phyloP scores from a whole-genome alignment of 2,113 vertebrate species.

The Lamprotornis superbus region DNA sequence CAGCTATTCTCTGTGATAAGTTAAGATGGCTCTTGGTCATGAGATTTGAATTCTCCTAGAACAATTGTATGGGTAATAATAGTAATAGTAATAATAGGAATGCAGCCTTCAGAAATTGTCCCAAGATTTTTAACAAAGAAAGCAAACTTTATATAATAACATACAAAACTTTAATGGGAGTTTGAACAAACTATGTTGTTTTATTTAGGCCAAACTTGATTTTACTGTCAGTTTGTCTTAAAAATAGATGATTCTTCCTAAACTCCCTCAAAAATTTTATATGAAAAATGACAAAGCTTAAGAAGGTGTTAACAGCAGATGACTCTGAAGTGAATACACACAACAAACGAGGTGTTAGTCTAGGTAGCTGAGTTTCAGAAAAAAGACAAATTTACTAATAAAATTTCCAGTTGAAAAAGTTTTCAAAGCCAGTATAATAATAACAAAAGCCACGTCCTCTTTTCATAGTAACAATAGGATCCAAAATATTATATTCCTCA shows the following conservation, averaged over 20 bases:
- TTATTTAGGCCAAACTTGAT: not conserved
- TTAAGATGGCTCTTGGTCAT: not conserved
- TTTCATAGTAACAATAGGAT: not conserved
- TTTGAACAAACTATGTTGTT: not conserved
- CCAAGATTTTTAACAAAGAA: not conserved
- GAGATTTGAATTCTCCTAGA: not conserved
- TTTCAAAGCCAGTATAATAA: not conserved
- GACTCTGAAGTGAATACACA: not conserved
- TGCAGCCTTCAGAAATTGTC: not conserved
- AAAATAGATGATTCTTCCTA: not conserved
- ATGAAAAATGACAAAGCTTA: not conserved
- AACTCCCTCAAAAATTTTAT: not conserved
- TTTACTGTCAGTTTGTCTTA: not conserved
- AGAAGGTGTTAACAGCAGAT: not conserved
- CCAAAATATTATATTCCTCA: not conserved
- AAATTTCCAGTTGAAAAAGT: not conserved
- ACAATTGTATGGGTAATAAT: not conserved
- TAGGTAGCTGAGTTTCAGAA: not conserved
- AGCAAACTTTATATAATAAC: not conserved
- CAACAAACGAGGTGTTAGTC: not conserved
- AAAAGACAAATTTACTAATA: not conserved
- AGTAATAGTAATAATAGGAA: not conserved
- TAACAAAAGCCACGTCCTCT: not conserved
- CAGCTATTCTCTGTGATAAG: not conserved
- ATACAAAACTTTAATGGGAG: not conserved